Conservation (phyloP, 2,888 invertebrate species). For the Tenthredo notha region DNA sequence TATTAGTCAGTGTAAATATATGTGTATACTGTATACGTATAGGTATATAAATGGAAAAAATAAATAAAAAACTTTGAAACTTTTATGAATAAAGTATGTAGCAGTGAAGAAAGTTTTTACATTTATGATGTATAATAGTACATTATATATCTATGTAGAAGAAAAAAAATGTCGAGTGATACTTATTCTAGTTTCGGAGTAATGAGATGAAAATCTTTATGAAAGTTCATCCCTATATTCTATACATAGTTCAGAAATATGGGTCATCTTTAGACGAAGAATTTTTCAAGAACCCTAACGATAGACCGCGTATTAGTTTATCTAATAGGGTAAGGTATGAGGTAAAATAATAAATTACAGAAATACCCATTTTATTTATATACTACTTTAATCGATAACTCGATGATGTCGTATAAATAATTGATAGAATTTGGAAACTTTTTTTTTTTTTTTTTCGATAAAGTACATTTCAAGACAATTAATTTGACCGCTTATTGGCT, state of each 20-base stretch:
- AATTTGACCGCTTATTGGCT: no score
- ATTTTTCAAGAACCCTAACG: constrained; percentile 9
- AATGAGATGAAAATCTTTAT: constrained; percentile 38
- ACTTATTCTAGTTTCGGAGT: neutral
- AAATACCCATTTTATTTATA: no score
- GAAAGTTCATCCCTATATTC: neutral
- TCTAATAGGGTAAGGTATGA: neutral
- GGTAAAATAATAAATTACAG: neutral
- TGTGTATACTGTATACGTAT: neutral
- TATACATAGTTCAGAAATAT: neutral
- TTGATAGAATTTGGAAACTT: no score
- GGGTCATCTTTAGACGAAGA: constrained; percentile 18
- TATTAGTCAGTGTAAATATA: no score
- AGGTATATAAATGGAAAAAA: neutral
- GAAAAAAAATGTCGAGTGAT: neutral
- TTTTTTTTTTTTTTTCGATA: no score
- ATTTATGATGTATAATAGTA: neutral
- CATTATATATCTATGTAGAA: neutral
- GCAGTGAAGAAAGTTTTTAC: no score
- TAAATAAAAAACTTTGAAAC: no score
- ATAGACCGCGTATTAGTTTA: neutral
- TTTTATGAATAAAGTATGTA: no score
- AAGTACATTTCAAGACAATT: no score
- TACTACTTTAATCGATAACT: no score
- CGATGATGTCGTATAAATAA: no score